Base-by-base conservation (phyloP, 2,888 invertebrate species). In the Eubasilissa splendida region DNA sequence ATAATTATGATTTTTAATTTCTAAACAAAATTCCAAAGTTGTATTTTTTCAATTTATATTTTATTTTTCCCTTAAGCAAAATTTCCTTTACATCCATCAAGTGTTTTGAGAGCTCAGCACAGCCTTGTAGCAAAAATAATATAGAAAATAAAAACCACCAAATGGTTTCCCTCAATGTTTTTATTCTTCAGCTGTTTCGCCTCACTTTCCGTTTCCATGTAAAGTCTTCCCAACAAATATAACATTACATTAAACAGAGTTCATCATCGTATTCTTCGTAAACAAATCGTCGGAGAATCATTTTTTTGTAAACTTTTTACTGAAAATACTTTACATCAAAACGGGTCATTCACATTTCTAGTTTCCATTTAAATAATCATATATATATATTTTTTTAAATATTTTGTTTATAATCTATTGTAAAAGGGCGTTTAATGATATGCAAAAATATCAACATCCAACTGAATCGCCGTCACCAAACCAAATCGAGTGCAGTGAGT, bases 391-490 rank as follows among this genome's bases (percentile, higher is more conserved):
- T 31, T 74, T 65, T 71, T 77, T 71, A 52, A 60, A 70, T 53
- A 68, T 73, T 78, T 80, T 75, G 73, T 79, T 79, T 78, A 65
- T 63, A 77, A 77, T 76, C 73, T 83, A 83, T 80, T 83, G 83
- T 79, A 76, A 80, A 79, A 80, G 81, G 81, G 81, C 77, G 60
- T 80, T 66, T 66, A 80, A 77, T 83, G 83, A 83, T 83, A 83
- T 83, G 83, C 83, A 83, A 80, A 83, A 83, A 81, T 83, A 81
- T 79, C 83, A 79, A 80, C 80, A 82, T 42, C 11, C 54, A 65
- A 63, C 71, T 31, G 71, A 70, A 14, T 73, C 71, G 42, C 56
- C 53, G 60, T 53, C 70, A 50, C 78, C n/a, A 73, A 31, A 58
- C 31, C 42, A 4, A 56, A 59, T 59, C 75, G 59, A 59, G 59